Base-by-base conservation (phyloP, 1,140 invertebrate genomes). In the Drosophila jambulina region DNA sequence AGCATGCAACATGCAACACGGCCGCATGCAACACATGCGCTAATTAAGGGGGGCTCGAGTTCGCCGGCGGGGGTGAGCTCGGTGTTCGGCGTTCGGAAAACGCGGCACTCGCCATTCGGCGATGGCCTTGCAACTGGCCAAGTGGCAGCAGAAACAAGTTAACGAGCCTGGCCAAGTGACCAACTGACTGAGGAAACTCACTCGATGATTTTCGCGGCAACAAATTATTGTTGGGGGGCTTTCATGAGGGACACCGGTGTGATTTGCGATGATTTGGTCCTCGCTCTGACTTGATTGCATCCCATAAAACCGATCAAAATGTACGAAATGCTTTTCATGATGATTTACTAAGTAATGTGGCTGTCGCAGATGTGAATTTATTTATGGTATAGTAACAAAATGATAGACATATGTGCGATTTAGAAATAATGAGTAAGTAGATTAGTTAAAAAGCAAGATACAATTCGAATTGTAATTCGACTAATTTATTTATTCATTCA, bases 21-120 rank as follows among this genome's bases (percentile, higher is more conserved):
- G 82, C 54, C 40, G 27, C 80, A 75, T 74, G 32, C 61, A 75
- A 74, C 54, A 78, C 64, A 62, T 80, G 62, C 85, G 68, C 86
- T 88, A 90, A 91, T 90, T 88, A 82, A 90, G 76, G 78, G 63
- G 71, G 84, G 51, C 49, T 34, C 45, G 34, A 42, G 32, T 21
- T 36, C 38, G 45, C 45, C 23, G 60, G 77, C 45, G 78, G 61
- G 70, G 59, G 46, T 58, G 43, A 8, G 77, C 27, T 21, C 51
- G 48, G 45, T 17, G 40, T n/a, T 42, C 3, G 43, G 43, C 19
- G n/a, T 17, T 43, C 40, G 64, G 63, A 74, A 42, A 59, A 65
- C 43, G 49, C 49, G 42, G 64, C 64, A 32, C 65, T 68, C 25
- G 62, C 48, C 62, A 71, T 68, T 34, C 65, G 57, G 32, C 43